phyloP scores from a whole-genome alignment of 2,797 vertebrate genomes.

The Muraenolepis orangiensis region DNA sequence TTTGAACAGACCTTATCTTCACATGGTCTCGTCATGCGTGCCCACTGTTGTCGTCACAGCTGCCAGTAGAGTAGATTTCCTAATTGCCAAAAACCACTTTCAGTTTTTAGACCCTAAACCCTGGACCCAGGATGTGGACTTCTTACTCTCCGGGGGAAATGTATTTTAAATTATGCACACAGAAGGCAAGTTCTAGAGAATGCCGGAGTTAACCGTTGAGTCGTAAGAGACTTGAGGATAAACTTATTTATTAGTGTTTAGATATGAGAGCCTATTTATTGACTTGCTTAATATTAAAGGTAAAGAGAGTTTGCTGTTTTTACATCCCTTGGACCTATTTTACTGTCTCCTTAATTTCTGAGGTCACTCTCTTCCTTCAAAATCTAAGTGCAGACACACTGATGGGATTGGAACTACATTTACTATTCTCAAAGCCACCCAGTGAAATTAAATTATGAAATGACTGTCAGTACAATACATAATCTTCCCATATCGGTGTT shows the following conservation, averaged over 20 bases:
- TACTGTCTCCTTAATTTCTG: background rate
- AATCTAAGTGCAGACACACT: background rate
- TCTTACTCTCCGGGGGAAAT: conserved; percentile 15
- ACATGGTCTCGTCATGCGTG: background rate
- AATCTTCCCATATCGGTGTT: background rate
- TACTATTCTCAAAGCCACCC: background rate
- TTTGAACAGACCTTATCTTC: conserved; percentile 9
- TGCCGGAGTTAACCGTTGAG: background rate
- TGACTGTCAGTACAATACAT: background rate
- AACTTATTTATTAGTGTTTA: conserved; percentile 25
- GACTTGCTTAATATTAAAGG: background rate
- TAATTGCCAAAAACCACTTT: conserved; percentile 1
- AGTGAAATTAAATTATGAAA: background rate
- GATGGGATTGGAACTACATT: background rate
- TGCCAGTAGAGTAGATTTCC: background rate
- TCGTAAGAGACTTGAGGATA: conserved; percentile 23
- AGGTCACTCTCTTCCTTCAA: background rate
- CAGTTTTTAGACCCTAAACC: background rate
- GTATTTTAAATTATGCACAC: conserved; percentile 44
- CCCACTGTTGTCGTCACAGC: background rate
- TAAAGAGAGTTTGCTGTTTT: background rate
- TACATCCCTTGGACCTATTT: conserved; percentile 19
- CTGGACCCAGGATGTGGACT: background rate
- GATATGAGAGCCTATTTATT: conserved; percentile 16
- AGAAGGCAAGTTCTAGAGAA: conserved; percentile 21